phyloP scores from a whole-genome alignment of 1,140 invertebrate species.

The Hypsibius dujardini region DNA sequence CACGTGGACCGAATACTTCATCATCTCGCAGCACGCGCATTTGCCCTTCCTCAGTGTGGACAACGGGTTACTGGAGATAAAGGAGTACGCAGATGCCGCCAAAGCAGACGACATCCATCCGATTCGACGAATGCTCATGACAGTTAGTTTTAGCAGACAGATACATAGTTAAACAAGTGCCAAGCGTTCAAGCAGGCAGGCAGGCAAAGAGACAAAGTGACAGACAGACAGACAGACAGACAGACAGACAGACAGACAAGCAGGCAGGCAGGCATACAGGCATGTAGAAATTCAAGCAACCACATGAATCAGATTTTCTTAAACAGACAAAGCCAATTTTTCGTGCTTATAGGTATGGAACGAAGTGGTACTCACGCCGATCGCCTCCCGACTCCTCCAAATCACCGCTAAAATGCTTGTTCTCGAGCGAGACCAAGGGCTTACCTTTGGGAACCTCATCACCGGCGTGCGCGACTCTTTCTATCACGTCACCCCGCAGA shows the following conservation, averaged over 20 bases:
- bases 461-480: constrained; percentile 7
- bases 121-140: constrained; percentile 2
- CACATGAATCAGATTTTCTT: not conserved
- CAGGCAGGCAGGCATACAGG: no score
- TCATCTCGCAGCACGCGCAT: not conserved
- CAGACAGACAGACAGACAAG: no score
- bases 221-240: no score
- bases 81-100: not conserved
- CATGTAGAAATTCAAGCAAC: no score
- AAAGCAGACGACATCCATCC: not conserved
- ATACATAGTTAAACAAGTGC: no score
- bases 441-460: not conserved
- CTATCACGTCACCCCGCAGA: not conserved
- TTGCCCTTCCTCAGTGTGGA: not conserved
- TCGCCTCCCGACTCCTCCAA: not conserved
- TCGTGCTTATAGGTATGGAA: constrained; percentile 3
- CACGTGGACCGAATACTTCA: not conserved
- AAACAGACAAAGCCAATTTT: not conserved
- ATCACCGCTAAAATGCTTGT: not conserved
- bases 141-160: not conserved
- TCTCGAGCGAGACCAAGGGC: not conserved
- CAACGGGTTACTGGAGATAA: not conserved
- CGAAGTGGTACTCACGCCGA: not conserved
- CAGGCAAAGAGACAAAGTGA: no score
- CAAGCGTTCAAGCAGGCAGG: no score